These are phyloP conservation scores for Nestor notabilis DNA, from an alignment of 2,113 vertebrate species.

Conservation along the genomic window DNA sequence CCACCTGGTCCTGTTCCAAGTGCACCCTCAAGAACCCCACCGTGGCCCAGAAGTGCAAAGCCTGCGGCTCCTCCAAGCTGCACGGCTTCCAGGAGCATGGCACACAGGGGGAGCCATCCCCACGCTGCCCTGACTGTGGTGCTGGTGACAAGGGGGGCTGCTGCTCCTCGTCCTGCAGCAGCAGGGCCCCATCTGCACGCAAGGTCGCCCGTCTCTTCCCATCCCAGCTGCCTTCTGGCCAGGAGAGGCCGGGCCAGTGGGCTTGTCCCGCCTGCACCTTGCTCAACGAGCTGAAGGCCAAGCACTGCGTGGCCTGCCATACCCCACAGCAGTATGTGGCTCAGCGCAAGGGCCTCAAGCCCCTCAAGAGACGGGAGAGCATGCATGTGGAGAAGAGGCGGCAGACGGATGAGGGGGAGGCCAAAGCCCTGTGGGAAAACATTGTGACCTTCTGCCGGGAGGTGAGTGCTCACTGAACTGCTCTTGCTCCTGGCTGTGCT, in stretches of 20 bases:
- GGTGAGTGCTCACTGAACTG: conserved; percentile 74
- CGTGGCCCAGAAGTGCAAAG: conserved; percentile 83
- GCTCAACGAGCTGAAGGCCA: conserved; percentile 86
- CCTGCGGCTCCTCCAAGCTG: conserved; percentile 91
- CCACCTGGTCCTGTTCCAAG: conserved; percentile 93
- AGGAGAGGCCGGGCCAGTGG: conserved; percentile 82
- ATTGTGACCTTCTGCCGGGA: conserved; percentile 95
- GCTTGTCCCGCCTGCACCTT: conserved; percentile 93
- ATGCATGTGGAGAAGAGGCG: conserved; percentile 92
- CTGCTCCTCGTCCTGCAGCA: conserved; percentile 29
- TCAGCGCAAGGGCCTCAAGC: conserved; percentile 81
- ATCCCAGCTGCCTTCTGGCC: neutral
- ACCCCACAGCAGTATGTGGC: conserved; percentile 89
- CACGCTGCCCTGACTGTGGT: conserved; percentile 78
- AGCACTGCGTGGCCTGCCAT: conserved; percentile 92
- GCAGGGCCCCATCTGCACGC: conserved; percentile 60
- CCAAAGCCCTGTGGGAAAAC: conserved; percentile 96
- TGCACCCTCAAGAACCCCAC: conserved; percentile 94
- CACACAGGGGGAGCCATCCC: neutral
- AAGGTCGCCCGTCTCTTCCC: conserved; percentile 78
- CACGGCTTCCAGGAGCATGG: conserved; percentile 91
- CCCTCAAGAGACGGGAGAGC: conserved; percentile 90
- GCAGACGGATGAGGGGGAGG: conserved; percentile 93
- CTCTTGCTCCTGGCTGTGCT: neutral
- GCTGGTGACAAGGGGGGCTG: conserved; percentile 49